Percentiles rank a stretch among this genome's conserved stretches.
Conservation (phyloP, 1,140 invertebrate species). For the Phocides pigmalion region DNA sequence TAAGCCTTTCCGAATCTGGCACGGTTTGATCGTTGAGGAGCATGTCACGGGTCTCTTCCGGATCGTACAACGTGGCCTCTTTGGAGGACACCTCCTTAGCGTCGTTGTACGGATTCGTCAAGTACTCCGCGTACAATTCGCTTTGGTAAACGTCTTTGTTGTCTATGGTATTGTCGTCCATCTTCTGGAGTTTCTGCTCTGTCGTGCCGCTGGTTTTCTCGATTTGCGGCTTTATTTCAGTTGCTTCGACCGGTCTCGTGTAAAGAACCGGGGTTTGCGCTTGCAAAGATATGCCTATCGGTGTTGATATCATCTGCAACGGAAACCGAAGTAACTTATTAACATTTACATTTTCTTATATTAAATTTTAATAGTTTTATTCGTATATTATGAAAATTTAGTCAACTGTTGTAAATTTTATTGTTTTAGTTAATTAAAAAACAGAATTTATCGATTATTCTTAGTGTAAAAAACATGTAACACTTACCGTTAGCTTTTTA, state of each 20-base stretch:
- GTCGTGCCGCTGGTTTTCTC: constrained; percentile 44
- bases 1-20: constrained; percentile 26
- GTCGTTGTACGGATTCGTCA: constrained; percentile 83
- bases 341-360: too few species aligned
- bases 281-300: constrained; percentile 83
- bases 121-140: constrained; percentile 83
- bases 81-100: constrained; percentile 51
- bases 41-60: constrained; percentile 43
- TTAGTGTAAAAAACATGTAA: too few species aligned
- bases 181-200: constrained; percentile 32
- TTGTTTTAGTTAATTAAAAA: too few species aligned
- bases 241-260: constrained; percentile 45
- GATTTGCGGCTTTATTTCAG: constrained; percentile 32
- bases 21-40: constrained; percentile 39
- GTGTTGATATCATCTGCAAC: constrained; percentile 86
- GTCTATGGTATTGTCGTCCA: constrained; percentile 26
- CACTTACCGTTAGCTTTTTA: too few species aligned
- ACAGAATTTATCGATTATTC: too few species aligned
- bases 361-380: too few species aligned
- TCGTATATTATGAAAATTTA: too few species aligned
- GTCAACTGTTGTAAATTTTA: too few species aligned
- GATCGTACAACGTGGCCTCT: constrained; percentile 63
- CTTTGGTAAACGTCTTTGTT: constrained; percentile 58
- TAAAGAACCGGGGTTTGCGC: constrained; percentile 63
- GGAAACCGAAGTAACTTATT: constrained; percentile 9